Evolutionary conservation across 1,140 invertebrate genomes (phyloP).

Genomic region (Ptiloglossa arizonensis): DNA sequence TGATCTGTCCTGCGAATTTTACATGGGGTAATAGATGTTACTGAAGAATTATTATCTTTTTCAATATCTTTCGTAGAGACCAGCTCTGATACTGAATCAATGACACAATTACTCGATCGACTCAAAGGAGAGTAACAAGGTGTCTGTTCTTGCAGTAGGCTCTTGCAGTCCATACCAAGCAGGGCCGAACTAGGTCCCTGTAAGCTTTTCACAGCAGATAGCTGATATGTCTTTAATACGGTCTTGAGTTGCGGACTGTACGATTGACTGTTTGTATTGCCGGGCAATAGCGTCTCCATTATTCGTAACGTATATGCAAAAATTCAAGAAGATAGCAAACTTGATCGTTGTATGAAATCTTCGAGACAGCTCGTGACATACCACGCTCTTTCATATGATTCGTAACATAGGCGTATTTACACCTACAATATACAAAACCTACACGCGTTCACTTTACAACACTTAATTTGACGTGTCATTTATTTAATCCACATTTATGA

Average conservation of each 20-base stretch:
- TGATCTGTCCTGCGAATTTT: conserved; percentile 38
- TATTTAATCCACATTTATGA: background rate
- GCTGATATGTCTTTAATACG: conserved; percentile 96
- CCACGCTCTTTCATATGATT: conserved; percentile 27
- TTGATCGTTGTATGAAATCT: conserved; percentile 13
- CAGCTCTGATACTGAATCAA: conserved; percentile 58
- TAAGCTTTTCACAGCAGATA: conserved; percentile 93
- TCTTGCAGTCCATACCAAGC: conserved; percentile 79
- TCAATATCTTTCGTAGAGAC: conserved; percentile 64
- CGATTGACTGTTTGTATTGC: conserved; percentile 77
- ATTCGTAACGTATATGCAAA: conserved; percentile 67
- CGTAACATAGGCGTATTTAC: conserved; percentile 32
- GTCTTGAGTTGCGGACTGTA: conserved; percentile 92
- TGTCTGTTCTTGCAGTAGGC: conserved; percentile 79
- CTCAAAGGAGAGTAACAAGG: conserved; percentile 64
- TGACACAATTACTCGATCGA: conserved; percentile 65
- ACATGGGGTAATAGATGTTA: conserved; percentile 36
- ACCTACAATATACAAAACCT: conserved; percentile 36
- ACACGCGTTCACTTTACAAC: background rate
- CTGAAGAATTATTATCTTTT: conserved; percentile 52
- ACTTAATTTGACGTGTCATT: conserved; percentile 18
- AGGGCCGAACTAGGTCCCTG: conserved; percentile 91
- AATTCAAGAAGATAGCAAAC: background rate
- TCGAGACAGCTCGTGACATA: conserved; percentile 16
- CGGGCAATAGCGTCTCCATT: conserved; percentile 88